A percentile compares a stretch with the other conserved stretches of the same genome.
Evolutionary conservation across 2,888 invertebrate species (phyloP).

Genomic region (Drosophila stalkeri): DNA sequence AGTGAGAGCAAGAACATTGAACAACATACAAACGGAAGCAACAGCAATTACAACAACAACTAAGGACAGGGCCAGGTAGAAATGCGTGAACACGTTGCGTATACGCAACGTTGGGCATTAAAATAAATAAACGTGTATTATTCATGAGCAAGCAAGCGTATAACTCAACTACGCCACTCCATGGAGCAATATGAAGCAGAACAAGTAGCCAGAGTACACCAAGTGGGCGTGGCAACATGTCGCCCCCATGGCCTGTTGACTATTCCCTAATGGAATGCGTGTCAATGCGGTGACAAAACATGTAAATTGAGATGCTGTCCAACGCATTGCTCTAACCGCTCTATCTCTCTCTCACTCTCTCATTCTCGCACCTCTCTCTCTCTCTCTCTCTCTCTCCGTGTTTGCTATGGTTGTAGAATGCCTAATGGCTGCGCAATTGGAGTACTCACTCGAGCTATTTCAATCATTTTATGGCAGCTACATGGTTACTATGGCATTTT

Average conservation of each 20-base stretch:
- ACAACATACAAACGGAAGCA: conserved; percentile 11
- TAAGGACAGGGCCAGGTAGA: conserved; percentile 13
- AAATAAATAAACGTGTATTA: conserved; percentile 70
- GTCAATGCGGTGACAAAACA: conserved; percentile 52
- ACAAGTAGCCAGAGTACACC: neutral
- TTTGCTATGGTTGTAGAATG: conserved; percentile 23
- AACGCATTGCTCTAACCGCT: neutral
- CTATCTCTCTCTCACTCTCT: no score
- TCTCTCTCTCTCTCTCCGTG: no score
- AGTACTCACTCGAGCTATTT: conserved; percentile 30
- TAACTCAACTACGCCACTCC: conserved; percentile 43
- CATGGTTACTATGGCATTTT: conserved; percentile 34
- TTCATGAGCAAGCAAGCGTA: conserved; percentile 70
- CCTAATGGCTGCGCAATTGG: conserved; percentile 31
- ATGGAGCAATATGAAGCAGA: conserved; percentile 2
- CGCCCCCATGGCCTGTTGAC: conserved; percentile 9
- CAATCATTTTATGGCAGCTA: conserved; percentile 26
- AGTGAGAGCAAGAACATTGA: neutral
- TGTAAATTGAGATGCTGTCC: conserved; percentile 43
- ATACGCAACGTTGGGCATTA: conserved; percentile 71
- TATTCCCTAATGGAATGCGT: conserved; percentile 51
- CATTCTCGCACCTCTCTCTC: no score
- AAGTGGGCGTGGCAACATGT: neutral
- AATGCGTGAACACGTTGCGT: conserved; percentile 57
- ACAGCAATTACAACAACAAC: conserved; percentile 28